phyloP scores from a whole-genome alignment of 2,113 vertebrate species.

The Acrocephalus kingi region DNA sequence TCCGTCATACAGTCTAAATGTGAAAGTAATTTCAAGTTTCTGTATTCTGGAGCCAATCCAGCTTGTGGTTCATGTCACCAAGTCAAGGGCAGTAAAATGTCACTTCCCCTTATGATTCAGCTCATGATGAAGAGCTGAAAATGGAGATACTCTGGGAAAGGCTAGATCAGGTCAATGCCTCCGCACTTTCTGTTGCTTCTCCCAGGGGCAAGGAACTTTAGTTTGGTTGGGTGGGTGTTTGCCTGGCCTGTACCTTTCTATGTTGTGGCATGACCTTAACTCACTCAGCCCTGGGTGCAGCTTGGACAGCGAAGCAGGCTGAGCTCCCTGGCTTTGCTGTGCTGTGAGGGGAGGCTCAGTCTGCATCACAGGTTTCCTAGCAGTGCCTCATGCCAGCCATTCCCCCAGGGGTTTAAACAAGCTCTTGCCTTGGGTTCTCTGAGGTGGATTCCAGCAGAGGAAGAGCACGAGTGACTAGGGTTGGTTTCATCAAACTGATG shows the following conservation, averaged over 20 bases:
- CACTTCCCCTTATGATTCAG: neutral
- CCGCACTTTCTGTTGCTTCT: neutral
- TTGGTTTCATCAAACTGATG: neutral
- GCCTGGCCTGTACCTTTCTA: neutral
- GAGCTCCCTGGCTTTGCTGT: neutral
- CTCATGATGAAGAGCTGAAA: neutral
- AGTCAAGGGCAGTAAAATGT: neutral
- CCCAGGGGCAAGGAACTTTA: neutral
- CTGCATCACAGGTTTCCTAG: neutral
- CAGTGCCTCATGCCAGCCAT: neutral
- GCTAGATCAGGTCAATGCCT: neutral
- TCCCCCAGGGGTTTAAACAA: accelerated
- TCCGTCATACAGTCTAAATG: neutral
- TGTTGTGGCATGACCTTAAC: neutral
- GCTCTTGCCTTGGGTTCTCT: neutral
- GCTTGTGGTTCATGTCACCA: neutral
- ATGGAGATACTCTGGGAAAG: neutral
- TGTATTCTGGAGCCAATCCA: neutral
- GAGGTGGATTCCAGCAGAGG: neutral
- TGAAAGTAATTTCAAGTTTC: constrained; percentile 18
- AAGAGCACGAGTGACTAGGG: neutral
- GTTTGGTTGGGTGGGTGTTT: neutral
- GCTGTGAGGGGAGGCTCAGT: neutral
- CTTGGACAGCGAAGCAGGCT: accelerated
- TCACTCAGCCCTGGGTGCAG: neutral